Conservation (phyloP, 2,113 vertebrate species). For the Lepisosteus osseus region DNA sequence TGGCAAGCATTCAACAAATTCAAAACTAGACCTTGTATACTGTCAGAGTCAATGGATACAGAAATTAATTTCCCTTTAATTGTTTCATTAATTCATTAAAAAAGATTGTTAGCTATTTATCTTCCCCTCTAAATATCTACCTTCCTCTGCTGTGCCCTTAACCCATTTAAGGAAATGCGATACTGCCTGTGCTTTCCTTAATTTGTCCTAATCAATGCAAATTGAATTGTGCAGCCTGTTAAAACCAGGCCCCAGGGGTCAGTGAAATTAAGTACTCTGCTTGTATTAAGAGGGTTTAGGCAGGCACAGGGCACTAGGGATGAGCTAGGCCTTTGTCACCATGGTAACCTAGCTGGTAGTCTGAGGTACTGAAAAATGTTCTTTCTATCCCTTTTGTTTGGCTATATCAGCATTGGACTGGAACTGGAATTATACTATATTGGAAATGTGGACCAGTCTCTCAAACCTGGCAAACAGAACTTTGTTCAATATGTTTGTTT, state of each 20-base stretch:
- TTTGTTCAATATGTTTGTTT: constrained; percentile 1
- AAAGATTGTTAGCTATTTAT: constrained; percentile 45
- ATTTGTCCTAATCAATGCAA: constrained; percentile 71
- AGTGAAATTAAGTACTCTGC: constrained; percentile 65
- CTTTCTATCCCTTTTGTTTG: constrained; percentile 14
- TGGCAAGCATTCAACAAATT: too few species aligned
- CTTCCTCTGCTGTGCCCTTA: constrained; percentile 48
- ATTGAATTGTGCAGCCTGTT: constrained; percentile 49
- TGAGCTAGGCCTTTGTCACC: constrained; percentile 40
- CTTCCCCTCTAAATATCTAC: constrained; percentile 17
- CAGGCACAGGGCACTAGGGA: background rate
- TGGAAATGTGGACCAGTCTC: constrained; percentile 27
- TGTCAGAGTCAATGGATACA: constrained; percentile 40
- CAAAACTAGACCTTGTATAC: too few species aligned
- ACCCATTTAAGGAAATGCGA: constrained; percentile 56
- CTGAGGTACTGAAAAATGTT: constrained; percentile 19
- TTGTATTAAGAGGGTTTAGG: constrained; percentile 42
- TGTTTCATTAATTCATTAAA: constrained; percentile 56
- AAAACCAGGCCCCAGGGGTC: constrained; percentile 62
- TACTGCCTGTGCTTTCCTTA: constrained; percentile 43
- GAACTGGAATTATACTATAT: constrained; percentile 3
- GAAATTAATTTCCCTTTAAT: constrained; percentile 67
- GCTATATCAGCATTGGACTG: too few species aligned
- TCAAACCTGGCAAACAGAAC: background rate
- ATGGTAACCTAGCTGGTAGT: constrained; percentile 43